Evolutionary conservation across 2,113 vertebrate genomes (phyloP).

Genomic region (Chascanopsetta lugubris): DNA sequence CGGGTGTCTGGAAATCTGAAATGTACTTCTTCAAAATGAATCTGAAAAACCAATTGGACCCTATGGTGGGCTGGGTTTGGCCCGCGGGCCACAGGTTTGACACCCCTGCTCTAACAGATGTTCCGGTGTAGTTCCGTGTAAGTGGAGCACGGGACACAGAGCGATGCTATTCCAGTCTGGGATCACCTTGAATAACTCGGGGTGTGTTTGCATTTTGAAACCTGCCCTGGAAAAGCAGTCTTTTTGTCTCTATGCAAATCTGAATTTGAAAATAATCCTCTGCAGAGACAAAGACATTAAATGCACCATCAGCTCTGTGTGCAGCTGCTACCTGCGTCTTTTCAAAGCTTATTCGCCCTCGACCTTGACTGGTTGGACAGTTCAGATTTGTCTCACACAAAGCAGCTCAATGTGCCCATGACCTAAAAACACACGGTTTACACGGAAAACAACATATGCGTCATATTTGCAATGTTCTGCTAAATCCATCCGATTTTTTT

Average conservation of each 20-base stretch:
- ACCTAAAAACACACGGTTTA: constrained; percentile 2
- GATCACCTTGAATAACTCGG: constrained; percentile 4
- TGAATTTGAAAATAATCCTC: too few species aligned
- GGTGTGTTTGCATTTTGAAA: constrained; percentile 15
- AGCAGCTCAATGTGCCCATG: not conserved
- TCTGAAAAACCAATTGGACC: too few species aligned
- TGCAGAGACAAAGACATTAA: not conserved
- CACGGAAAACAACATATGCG: not conserved
- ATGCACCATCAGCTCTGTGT: not conserved
- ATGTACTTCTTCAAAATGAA: too few species aligned
- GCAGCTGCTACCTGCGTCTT: constrained; percentile 16
- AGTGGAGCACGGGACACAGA: not conserved
- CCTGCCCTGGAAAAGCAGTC: not conserved
- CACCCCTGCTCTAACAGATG: not conserved
- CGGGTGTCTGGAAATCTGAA: too few species aligned
- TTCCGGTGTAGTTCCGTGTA: not conserved
- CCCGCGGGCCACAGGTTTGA: too few species aligned
- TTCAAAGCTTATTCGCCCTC: constrained; percentile 15
- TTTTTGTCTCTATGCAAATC: too few species aligned
- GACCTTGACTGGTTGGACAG: constrained; percentile 38
- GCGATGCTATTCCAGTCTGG: constrained; percentile 15
- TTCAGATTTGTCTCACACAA: constrained; percentile 15
- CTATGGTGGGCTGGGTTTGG: too few species aligned
- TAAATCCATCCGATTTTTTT: not conserved
- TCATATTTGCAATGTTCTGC: not conserved